Evolutionary conservation across 2,113 vertebrate species (phyloP), one percentile per base, ranked within the genome.

Genomic region (Acinonyx jubatus): DNA sequence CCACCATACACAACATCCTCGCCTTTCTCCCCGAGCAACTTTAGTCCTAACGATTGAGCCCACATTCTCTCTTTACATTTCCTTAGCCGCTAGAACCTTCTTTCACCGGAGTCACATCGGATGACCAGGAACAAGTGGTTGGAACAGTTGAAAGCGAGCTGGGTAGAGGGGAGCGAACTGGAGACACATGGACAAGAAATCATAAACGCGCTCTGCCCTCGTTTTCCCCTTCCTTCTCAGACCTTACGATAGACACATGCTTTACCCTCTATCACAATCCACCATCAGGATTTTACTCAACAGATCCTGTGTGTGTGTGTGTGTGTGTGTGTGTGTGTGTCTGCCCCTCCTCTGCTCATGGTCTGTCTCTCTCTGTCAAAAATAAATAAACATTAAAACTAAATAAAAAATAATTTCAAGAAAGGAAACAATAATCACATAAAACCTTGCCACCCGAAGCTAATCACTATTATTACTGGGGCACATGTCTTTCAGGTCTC

Each of bases 161-260:
- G 10, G n/a, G 1, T 2, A 0, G 7, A 8, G 0, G 79, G 25
- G 12, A 27, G 15, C 31, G 13, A 38, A 21, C 14, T 4, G 9
- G 84, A 79, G 41, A 52, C n/a, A 63, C 76, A 23, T 7, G 14
- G n/a, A 11, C n/a, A 52, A 25, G 48, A 57, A 90, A 13, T 13
- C 10, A 4, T 1, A 27, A 31, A 55, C 33, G 16, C 14, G 13
- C 36, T n/a, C 82, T 66, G 71, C 36, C 27, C 2, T 52, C 36
- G 4, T 31, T 57, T 38, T 1, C 68, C 19, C 21, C 31, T 94
- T 55, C 11, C 82, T 92, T 61, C 38, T 52, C 52, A 45, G 33
- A 90, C 52, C 69, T 52, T 25, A 41, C 8, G 23, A 45, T 15
- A 33, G n/a, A 86, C 66, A 31, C 7, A 2, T 38, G 15, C 61